Percentiles rank a stretch among this genome's conserved stretches.
Conservation (phyloP, 2,797 vertebrate genomes). For the Sebastes oblongus region DNA sequence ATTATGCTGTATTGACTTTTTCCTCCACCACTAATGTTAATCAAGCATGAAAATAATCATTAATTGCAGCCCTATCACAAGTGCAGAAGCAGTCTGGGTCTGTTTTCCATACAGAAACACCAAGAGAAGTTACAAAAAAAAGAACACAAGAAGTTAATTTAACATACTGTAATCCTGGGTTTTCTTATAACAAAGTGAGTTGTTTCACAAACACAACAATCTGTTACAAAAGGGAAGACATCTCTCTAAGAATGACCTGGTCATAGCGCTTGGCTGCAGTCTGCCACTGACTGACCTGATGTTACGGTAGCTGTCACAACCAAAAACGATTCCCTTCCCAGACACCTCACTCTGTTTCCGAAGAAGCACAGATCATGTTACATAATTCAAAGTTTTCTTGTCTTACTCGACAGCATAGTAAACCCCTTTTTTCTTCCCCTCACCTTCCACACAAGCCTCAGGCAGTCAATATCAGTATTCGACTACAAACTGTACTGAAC, state of each 20-base stretch:
- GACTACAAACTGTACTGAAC: conserved; percentile 33
- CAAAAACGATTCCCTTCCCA: neutral
- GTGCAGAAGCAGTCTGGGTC: neutral
- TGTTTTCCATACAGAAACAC: neutral
- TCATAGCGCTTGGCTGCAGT: neutral
- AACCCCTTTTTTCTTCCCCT: neutral
- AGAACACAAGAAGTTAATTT: neutral
- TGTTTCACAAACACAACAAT: neutral
- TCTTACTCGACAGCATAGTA: neutral
- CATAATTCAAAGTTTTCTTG: conserved; percentile 7
- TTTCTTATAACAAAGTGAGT: neutral
- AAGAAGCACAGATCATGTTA: neutral
- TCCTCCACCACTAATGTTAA: neutral
- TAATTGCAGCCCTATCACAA: neutral
- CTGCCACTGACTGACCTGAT: neutral
- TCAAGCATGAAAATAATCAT: neutral
- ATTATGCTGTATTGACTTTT: too few species aligned
- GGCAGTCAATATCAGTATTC: conserved; percentile 58
- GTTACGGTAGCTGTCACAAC: neutral
- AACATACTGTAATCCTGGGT: neutral
- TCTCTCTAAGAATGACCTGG: neutral
- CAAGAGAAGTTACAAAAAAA: neutral
- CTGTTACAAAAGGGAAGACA: neutral
- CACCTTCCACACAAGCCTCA: conserved; percentile 32
- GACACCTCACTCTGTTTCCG: neutral